Base-by-base conservation (phyloP, 2,113 vertebrate species). In the Scortum barcoo region DNA sequence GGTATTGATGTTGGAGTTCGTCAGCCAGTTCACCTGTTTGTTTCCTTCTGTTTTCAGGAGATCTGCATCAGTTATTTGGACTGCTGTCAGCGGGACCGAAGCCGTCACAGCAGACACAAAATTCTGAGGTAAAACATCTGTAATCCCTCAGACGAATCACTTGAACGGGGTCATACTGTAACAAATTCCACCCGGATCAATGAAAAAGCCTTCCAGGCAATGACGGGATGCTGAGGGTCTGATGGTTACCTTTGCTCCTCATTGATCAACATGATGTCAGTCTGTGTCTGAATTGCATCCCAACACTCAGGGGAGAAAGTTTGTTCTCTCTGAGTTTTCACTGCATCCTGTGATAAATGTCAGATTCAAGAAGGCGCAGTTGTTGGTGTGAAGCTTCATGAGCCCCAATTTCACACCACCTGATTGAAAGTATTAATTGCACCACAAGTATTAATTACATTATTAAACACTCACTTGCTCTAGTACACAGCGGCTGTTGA, bases 61-160 rank as follows among this genome's bases (percentile, higher is more conserved):
- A 96, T 99, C 94, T 99, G 98, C 86, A 99, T 99, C 96, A 99
- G 98, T 91, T 99, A 99, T 50, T 84, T 99, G 76, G 98, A 99
- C 81, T 98, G 97, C 91, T 99, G 98, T 88, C 98, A 99, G 93
- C 93, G 97, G 63, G 97, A 98, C 65, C 89, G 97, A 46, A 99
- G 98, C 95, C 95, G 98, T 38, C 98, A 99, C 76, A 99, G 97
- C 92, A 96, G 98, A 75, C 97, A 98, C 94, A 98, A 97, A 95
- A 97, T 96, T 83, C 96, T 99, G 95, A 97, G 98, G 98, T 99
- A 95, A 94, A 94, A 88, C 74, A 11, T 76, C 56, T 51, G 30
- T 53, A 70, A 83, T 83, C 80, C 78, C 62, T 79, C 3, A 0
- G 54, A 54, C 30, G 44, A 83, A 81, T 76, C 58, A 56, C 61